A percentile compares a stretch with the other conserved stretches of the same genome.
These are phyloP conservation scores for Idaea aversata DNA, from an alignment of 2,888 invertebrate genomes.

Conservation along the genomic window DNA sequence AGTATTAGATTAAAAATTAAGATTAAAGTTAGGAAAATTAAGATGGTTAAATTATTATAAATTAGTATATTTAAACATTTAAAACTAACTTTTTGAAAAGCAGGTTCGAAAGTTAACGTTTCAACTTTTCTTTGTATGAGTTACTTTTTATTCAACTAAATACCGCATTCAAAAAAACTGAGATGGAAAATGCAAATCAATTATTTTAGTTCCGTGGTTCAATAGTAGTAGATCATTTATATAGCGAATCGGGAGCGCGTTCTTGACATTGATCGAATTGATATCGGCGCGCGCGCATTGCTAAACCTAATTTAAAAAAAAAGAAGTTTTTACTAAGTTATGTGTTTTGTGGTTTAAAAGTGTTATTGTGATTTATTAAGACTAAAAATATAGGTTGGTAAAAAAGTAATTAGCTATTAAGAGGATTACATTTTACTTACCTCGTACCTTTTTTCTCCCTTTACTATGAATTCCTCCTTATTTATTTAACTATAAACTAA, in stretches of 20 bases:
- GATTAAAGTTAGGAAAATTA: too few species aligned
- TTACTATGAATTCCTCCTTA: too few species aligned
- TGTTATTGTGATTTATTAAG: not conserved
- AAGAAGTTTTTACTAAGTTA: too few species aligned
- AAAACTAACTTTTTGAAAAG: not conserved
- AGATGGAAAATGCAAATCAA: slow-evolving; percentile 39
- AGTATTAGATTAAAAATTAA: too few species aligned
- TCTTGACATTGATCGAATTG: slow-evolving; percentile 66
- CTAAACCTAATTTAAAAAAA: too few species aligned
- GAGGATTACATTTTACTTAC: too few species aligned
- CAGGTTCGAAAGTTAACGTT: not conserved
- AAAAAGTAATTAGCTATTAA: not conserved
- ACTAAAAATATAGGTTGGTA: not conserved
- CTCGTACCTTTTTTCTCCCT: too few species aligned
- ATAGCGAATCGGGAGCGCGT: slow-evolving; percentile 65
- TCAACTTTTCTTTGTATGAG: not conserved
- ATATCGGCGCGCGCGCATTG: slow-evolving; percentile 45
- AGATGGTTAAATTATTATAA: too few species aligned
- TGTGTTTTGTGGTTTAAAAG: not conserved
- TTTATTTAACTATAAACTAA: too few species aligned
- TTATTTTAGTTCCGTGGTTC: slow-evolving; percentile 41
- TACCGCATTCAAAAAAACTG: not conserved
- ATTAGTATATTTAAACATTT: too few species aligned
- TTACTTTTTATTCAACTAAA: not conserved
- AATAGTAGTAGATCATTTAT: slow-evolving; percentile 70